Base-by-base conservation (phyloP, 2,888 invertebrate species). In the Lepas anatifera region DNA sequence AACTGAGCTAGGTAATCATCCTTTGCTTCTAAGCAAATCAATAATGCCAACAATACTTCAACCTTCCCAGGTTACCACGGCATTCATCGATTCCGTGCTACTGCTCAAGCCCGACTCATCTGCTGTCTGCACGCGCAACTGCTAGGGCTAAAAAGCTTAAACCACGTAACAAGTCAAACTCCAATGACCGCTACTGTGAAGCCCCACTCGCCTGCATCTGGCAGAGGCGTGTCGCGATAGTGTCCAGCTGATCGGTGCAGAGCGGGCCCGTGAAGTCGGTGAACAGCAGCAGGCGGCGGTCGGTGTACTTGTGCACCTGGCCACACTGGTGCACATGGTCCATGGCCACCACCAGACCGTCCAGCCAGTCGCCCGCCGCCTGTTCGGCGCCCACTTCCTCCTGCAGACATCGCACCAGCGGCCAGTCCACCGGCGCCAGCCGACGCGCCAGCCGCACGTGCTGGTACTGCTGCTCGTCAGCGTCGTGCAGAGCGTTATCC, bases 321-420 rank as follows among this genome's bases (percentile, higher is more conserved):
- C 74, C 79, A 76, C 73, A 70, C 74, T 78, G 77, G 74, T 80
- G 81, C 63, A 85, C 80, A 74, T 84, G 80, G 67, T 83, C 81
- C 70, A 84, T 81, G 7, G 86, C 87, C 18, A 86, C 84, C 46
- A 83, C 76, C 0, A 87, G 76, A 1, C 84, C 83, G 79, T 88
- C 86, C 73, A 89, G 79, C 87, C 89, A 89, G 76, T 89, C 86
- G 1, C 85, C 87, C 22, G 81, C 79, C n/a, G 81, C 78, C 16
- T 83, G 78, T 50, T 83, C 80, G 78, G 76, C 75, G 1, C 79
- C 76, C 69, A 80, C 77, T 8, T 76, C 71, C 27, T 79, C 76
- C 41, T 81, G 75, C 13, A 83, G 75, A 18, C 82, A 78, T 27
- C 83, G 76, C 63, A 85, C 81, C 77, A 86, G 80, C 68, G 86